A percentile compares a stretch with the other conserved stretches of the same genome.
phyloP scores from a whole-genome alignment of 2,888 invertebrate species.

The Alsophila aescularia region DNA sequence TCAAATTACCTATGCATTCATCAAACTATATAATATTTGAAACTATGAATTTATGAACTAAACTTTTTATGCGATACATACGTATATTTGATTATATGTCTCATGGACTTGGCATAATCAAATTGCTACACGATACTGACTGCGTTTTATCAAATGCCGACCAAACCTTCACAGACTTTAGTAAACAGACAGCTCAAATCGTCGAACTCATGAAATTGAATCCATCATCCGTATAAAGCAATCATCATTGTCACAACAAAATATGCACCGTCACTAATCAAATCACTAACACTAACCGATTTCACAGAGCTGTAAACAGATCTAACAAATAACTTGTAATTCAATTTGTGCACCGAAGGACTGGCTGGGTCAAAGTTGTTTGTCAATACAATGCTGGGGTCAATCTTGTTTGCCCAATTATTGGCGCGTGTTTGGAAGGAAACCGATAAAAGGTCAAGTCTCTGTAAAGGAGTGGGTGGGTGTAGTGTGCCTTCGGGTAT shows the following conservation, averaged over 20 bases:
- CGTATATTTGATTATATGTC: too few relatives aligned
- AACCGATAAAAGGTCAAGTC: constrained; percentile 38
- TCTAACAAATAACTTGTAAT: constrained; percentile 23
- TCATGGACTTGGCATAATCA: too few relatives aligned
- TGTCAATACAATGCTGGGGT: constrained; percentile 46
- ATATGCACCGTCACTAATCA: constrained; percentile 2
- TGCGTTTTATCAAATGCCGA: too few relatives aligned
- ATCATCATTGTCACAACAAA: constrained; percentile 17
- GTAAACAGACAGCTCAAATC: not conserved
- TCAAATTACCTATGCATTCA: too few relatives aligned
- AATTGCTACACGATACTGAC: too few relatives aligned
- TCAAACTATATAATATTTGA: too few relatives aligned
- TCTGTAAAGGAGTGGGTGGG: constrained; percentile 15
- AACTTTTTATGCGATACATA: too few relatives aligned
- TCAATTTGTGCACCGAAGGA: constrained; percentile 29
- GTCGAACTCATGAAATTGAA: not conserved
- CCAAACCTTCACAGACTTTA: too few relatives aligned
- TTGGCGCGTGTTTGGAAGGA: constrained; percentile 35
- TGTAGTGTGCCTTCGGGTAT: constrained; percentile 1
- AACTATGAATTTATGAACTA: too few relatives aligned
- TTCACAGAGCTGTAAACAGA: constrained; percentile 8
- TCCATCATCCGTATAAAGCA: not conserved
- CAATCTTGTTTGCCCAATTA: constrained; percentile 46
- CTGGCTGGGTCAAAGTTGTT: constrained; percentile 35
- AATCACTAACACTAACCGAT: constrained; percentile 4